Conservation (phyloP, 2,113 vertebrate species). For the Hippopotamus amphibius region DNA sequence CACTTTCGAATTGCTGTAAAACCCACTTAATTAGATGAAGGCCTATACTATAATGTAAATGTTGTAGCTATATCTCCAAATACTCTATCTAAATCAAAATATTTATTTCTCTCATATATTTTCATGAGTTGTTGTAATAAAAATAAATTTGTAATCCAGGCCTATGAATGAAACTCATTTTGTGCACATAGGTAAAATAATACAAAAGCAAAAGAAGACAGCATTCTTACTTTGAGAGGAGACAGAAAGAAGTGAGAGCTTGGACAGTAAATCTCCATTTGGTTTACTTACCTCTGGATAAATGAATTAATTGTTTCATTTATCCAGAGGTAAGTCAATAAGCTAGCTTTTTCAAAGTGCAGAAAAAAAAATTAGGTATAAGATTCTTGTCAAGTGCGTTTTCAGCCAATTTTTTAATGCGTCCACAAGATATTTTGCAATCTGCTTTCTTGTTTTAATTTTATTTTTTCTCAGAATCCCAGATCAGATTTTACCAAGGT, state of each 20-base stretch:
- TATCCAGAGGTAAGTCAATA: background rate
- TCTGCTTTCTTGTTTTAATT: constrained; percentile 49
- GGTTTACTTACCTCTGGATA: background rate
- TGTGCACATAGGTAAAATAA: background rate
- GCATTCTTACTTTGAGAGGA: background rate
- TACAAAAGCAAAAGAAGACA: background rate
- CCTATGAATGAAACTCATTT: background rate
- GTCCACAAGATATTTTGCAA: constrained; percentile 40
- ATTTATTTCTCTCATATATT: background rate
- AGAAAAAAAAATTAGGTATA: background rate
- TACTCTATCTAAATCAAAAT: background rate
- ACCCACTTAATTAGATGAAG: background rate
- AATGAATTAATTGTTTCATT: background rate
- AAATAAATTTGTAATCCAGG: background rate
- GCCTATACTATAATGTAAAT: background rate
- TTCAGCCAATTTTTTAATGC: constrained; percentile 48
- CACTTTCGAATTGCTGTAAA: constrained; percentile 33
- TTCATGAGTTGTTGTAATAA: background rate
- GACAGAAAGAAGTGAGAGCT: background rate
- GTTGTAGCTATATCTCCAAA: background rate
- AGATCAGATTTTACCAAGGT: constrained; percentile 38
- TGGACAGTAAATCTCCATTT: background rate
- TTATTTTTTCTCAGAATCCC: background rate
- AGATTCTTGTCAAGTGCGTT: background rate
- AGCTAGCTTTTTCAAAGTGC: background rate